These are phyloP conservation scores for Drosophila algonquin DNA, from an alignment of 2,888 invertebrate species.

Conservation along the genomic window DNA sequence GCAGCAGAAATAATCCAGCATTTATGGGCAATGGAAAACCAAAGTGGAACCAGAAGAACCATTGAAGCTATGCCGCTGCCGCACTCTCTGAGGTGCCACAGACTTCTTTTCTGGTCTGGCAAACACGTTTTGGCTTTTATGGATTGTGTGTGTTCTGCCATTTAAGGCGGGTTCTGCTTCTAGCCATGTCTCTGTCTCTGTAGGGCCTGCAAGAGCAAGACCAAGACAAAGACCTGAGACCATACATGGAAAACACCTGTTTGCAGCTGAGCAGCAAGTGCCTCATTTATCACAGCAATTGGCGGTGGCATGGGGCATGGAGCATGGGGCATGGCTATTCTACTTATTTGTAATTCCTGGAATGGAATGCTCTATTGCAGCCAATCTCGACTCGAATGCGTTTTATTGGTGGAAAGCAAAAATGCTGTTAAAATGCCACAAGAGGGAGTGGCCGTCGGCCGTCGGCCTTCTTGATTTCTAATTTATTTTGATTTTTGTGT, in stretches of 20 bases:
- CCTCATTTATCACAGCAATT: constrained; percentile 71
- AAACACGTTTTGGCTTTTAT: constrained; percentile 62
- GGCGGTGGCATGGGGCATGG: constrained; percentile 49
- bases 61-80: constrained; percentile 26
- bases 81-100: constrained; percentile 11
- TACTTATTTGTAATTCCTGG: constrained; percentile 51
- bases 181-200: constrained; percentile 11
- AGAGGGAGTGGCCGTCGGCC: constrained; percentile 28
- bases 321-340: constrained; percentile 6
- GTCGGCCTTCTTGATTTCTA: constrained; percentile 11
- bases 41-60: constrained; percentile 21
- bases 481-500: constrained; percentile 3
- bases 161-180: constrained; percentile 28
- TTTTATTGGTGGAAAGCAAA: constrained; percentile 42
- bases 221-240: constrained; percentile 29
- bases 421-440: constrained; percentile 3
- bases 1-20: constrained; percentile 22
- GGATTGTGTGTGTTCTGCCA: constrained; percentile 30
- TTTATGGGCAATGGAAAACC: constrained; percentile 39
- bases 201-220: constrained; percentile 3
- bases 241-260: constrained; percentile 55
- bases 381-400: constrained; percentile 40
- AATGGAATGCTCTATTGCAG: constrained; percentile 60
- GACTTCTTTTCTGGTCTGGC: neutral
- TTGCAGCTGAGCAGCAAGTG: constrained; percentile 62